These are phyloP conservation scores for Mormoops blainvillei DNA, from an alignment of 2,113 vertebrate genomes.

Conservation along the genomic window DNA sequence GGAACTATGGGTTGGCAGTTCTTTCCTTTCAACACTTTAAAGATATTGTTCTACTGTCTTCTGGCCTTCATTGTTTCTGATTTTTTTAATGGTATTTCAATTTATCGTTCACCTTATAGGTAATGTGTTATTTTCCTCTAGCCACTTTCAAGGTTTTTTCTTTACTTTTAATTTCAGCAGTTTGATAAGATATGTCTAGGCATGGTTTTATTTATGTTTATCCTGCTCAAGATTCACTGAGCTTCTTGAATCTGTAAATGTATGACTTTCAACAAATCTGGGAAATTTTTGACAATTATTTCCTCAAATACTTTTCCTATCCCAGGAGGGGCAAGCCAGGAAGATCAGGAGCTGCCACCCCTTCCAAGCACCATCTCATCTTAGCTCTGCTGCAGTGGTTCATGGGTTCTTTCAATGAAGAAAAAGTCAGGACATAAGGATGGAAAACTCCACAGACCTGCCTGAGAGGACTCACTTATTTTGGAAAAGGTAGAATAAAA, in stretches of 20 bases:
- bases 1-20: neutral
- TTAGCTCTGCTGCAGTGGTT: neutral
- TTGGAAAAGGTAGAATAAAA: neutral
- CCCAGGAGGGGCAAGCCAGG: neutral
- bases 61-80: no score
- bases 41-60: neutral
- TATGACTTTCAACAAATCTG: neutral
- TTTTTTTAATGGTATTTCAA: neutral
- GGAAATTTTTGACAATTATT: neutral
- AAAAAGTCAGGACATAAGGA: neutral
- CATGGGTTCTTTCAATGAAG: neutral
- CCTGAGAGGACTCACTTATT: neutral
- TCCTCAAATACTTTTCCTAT: neutral
- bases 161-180: neutral
- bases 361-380: neutral
- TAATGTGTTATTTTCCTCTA: neutral
- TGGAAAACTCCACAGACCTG: neutral
- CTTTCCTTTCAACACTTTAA: neutral
- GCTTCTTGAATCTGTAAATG: neutral
- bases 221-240: neutral
- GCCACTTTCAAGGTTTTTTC: neutral
- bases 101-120: neutral
- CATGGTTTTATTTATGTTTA: neutral
- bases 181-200: neutral
- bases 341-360: neutral